A percentile compares a stretch with the other conserved stretches of the same genome.
Conservation (phyloP, 2,797 vertebrate genomes). For the Micrastur ruficollis region DNA sequence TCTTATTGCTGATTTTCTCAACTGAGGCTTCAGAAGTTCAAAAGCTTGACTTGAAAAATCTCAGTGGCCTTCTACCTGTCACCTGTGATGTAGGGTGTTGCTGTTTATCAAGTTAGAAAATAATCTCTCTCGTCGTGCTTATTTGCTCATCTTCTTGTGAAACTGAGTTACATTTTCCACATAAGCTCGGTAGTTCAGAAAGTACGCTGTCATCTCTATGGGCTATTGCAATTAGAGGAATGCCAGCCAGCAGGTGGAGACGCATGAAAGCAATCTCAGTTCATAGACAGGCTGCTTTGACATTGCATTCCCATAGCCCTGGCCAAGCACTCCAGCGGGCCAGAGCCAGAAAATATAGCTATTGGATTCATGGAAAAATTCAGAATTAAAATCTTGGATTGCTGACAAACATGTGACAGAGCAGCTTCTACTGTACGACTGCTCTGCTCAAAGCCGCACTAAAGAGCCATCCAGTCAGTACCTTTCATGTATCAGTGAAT, state of each 20-base stretch:
- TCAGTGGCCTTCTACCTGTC: background rate
- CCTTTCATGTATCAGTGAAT: background rate
- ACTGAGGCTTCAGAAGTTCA: background rate
- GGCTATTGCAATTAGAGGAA: conserved; percentile 17
- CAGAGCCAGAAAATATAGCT: background rate
- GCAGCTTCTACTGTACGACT: background rate
- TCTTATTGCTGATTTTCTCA: background rate
- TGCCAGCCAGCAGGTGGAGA: conserved; percentile 74
- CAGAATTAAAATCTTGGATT: background rate
- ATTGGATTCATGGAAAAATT: background rate
- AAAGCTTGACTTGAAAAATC: background rate
- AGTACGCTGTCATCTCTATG: background rate
- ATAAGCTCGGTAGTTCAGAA: background rate
- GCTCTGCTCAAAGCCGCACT: background rate
- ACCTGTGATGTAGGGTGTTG: background rate
- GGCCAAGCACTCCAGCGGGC: background rate
- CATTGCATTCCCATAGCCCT: conserved; percentile 40
- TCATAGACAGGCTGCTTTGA: background rate
- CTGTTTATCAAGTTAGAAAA: background rate
- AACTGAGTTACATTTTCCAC: background rate
- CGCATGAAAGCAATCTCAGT: conserved; percentile 62
- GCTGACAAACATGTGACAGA: conserved; percentile 5
- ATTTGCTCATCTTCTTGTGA: background rate
- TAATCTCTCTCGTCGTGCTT: fast-evolving
- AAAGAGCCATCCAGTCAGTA: background rate